Percentiles rank a stretch among this genome's conserved stretches.
phyloP scores from a whole-genome alignment of 2,113 vertebrate species.

The Stegastes partitus region DNA sequence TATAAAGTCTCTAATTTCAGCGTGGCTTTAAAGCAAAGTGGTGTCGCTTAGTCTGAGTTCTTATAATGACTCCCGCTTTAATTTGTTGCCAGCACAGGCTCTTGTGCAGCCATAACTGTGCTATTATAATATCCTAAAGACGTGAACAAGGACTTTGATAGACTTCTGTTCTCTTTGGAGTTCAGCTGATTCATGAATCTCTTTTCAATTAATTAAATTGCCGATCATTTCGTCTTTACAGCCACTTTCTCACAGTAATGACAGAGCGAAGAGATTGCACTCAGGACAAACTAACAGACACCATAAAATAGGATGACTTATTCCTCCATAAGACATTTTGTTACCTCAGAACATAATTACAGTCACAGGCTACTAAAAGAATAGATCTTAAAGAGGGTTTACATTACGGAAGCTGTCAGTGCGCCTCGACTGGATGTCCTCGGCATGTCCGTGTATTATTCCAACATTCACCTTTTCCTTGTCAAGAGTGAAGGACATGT shows the following conservation, averaged over 20 bases:
- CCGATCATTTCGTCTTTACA: constrained; percentile 40
- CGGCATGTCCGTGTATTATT: neutral
- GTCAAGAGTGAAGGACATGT: constrained; percentile 59
- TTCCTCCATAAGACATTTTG: constrained; percentile 26
- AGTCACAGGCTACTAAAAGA: constrained; percentile 29
- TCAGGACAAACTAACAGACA: constrained; percentile 13
- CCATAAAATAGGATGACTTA: constrained; percentile 26
- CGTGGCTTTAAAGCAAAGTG: too few species aligned
- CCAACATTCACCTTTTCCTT: constrained; percentile 53
- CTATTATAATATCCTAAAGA: constrained; percentile 18
- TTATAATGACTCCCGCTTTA: neutral
- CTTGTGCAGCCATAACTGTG: neutral
- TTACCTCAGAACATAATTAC: constrained; percentile 31
- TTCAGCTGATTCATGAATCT: constrained; percentile 18
- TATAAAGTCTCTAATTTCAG: too few species aligned
- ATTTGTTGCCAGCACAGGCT: neutral
- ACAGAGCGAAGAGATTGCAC: neutral
- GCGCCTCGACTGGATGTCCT: constrained; percentile 12
- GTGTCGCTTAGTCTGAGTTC: neutral
- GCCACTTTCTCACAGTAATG: constrained; percentile 27
- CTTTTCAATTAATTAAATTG: constrained; percentile 38
- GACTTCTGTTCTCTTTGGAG: constrained; percentile 3
- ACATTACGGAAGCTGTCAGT: constrained; percentile 25
- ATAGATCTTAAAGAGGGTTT: constrained; percentile 19
- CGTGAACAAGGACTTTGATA: constrained; percentile 12